These are phyloP conservation scores for Notechis scutatus DNA, from an alignment of 2,113 vertebrate genomes.

Conservation along the genomic window DNA sequence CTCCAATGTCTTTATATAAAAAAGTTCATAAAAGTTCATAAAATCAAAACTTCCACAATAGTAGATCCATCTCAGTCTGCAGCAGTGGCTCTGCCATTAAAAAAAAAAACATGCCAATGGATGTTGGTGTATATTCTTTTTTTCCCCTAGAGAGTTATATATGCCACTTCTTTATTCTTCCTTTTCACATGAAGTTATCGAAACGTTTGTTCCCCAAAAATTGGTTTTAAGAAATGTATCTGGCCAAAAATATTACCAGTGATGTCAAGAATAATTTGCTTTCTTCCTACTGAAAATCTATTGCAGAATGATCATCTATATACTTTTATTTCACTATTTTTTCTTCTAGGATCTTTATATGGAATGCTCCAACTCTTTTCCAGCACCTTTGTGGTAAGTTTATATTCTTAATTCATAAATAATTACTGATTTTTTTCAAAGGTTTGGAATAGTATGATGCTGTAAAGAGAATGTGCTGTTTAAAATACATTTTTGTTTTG, in stretches of 20 bases:
- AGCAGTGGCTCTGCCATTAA: neutral
- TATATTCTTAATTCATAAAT: neutral
- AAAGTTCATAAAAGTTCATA: neutral
- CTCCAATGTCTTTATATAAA: neutral
- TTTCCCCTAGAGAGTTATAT: neutral
- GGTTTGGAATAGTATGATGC: neutral
- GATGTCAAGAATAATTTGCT: neutral
- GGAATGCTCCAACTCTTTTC: constrained; percentile 92
- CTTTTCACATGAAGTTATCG: neutral
- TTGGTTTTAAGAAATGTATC: neutral
- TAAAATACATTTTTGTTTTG: neutral
- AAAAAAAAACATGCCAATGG: neutral
- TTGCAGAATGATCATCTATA: neutral
- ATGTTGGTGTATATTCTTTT: neutral
- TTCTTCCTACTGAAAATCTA: neutral
- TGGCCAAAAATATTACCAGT: neutral
- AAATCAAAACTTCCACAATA: neutral
- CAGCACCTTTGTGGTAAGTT: constrained; percentile 92
- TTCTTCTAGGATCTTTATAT: constrained; percentile 85
- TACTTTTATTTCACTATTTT: constrained; percentile 5
- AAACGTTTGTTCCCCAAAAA: neutral
- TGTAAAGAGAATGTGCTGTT: neutral
- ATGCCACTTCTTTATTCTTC: neutral
- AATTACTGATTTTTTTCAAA: neutral
- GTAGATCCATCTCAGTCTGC: neutral